phyloP scores from a whole-genome alignment of 2,797 vertebrate genomes.

The Rhinatrema bivittatum region DNA sequence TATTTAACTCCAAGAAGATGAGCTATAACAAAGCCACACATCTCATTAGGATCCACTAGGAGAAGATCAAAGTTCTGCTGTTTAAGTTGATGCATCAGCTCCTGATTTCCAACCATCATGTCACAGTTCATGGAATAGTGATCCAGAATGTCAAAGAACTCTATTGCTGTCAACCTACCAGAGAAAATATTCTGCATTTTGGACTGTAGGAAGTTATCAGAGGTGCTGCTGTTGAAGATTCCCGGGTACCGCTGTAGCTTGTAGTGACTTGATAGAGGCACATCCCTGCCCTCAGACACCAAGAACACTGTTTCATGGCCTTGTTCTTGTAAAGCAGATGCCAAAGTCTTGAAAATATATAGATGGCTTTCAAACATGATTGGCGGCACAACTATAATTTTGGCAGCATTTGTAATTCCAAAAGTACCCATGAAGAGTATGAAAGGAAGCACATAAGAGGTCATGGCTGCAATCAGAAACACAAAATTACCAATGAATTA shows the following conservation, averaged over 20 bases:
- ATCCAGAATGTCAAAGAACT: constrained; percentile 93
- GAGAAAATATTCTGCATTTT: constrained; percentile 97
- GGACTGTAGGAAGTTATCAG: constrained; percentile 89
- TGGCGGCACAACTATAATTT: constrained; percentile 92
- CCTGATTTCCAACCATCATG: constrained; percentile 77
- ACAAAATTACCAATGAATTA: constrained; percentile 28
- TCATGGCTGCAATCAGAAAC: constrained; percentile 79
- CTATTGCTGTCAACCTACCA: constrained; percentile 83
- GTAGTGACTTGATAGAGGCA: constrained; percentile 79
- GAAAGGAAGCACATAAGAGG: constrained; percentile 62
- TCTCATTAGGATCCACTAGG: constrained; percentile 95
- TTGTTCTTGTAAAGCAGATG: constrained; percentile 78
- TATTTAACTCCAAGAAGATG: constrained; percentile 88
- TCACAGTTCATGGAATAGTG: constrained; percentile 96
- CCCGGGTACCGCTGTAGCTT: constrained; percentile 88
- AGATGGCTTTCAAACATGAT: constrained; percentile 99
- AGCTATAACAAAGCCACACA: constrained; percentile 96
- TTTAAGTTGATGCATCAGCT: constrained; percentile 75
- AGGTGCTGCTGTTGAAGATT: constrained; percentile 91
- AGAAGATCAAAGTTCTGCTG: constrained; percentile 85
- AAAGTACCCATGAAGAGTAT: constrained; percentile 68
- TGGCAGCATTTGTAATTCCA: constrained; percentile 70
- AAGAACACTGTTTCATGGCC: constrained; percentile 89
- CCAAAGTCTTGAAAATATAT: constrained; percentile 97
- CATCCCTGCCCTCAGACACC: constrained; percentile 86